Evolutionary conservation across 2,797 vertebrate species (phyloP), one percentile per base, ranked within the genome.

Genomic region (Sebastes nivosus): DNA sequence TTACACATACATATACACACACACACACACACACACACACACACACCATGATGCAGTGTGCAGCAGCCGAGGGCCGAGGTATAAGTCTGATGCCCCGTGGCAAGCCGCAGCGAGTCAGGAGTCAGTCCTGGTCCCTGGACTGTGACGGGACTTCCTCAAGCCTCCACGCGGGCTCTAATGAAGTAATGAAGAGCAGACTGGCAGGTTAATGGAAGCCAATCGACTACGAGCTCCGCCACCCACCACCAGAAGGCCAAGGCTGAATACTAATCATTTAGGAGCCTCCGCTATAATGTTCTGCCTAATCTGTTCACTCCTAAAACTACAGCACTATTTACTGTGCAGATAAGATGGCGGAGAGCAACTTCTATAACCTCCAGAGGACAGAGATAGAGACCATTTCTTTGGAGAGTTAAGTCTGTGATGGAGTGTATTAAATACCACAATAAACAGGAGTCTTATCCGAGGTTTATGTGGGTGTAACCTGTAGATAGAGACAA

Each of bases 191-290:
- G 80, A 89, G 86, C 85, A 67, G 74, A 89, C 85, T 89, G 88
- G 84, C 89, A 88, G 90, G 92, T 92, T 93, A 93, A 93, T 90
- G 88, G 87, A 88, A 93, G 87, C 82, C 91, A 91, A 88, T 88
- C 52, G 85, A 91, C 89, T 74, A 80, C 20, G 34, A 83, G 75
- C 87, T 59, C 80, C n/a, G 38, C 78, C 78, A 84, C 77, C 73
- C 81, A 88, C 79, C 38, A 42, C 38, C 38, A 68, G 84, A 77
- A 78, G 67, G 65, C 66, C 73, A 34, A 68, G 46, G 74, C 32
- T 2, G 88, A 88, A 92, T 92, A 87, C 87, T 88, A 92, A 91
- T 91, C 75, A 74, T 74, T 66, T 50, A 72, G 69, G 27, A 75
- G 77, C 14, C 34, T 80, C 81, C 80, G 75, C 68, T 80, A 72